phyloP scores from a whole-genome alignment of 2,888 invertebrate species.

The Enoplolaimus lenunculus region DNA sequence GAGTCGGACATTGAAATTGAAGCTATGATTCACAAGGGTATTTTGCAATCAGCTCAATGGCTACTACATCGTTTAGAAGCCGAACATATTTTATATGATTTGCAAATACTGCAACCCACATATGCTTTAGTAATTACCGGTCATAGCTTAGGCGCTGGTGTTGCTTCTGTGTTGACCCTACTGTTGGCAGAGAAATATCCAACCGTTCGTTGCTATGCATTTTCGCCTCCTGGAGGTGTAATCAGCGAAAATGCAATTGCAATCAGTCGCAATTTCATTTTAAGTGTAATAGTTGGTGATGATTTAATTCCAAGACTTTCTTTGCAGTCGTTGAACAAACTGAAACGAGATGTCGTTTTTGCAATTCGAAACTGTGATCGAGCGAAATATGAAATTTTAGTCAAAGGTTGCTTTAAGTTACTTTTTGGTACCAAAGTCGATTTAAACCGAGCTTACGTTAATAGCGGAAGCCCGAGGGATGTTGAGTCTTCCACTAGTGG shows the following conservation, averaged over 20 bases:
- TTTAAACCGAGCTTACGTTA: too few species aligned
- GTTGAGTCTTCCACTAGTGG: neutral
- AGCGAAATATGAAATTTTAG: slow-evolving; percentile 62
- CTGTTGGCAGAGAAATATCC: slow-evolving; percentile 64
- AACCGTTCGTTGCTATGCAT: slow-evolving; percentile 66
- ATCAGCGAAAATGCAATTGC: slow-evolving; percentile 37
- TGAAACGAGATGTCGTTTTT: slow-evolving; percentile 31
- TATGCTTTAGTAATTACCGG: slow-evolving; percentile 67
- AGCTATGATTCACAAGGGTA: slow-evolving; percentile 62
- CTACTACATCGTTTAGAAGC: slow-evolving; percentile 45
- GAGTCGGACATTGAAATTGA: slow-evolving; percentile 24
- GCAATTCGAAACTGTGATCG: slow-evolving; percentile 31
- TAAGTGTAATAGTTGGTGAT: slow-evolving; percentile 71
- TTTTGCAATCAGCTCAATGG: slow-evolving; percentile 62
- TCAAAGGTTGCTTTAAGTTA: slow-evolving; percentile 66
- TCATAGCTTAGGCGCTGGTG: slow-evolving; percentile 77
- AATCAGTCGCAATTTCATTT: slow-evolving; percentile 55
- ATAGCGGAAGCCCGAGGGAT: neutral
- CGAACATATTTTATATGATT: slow-evolving; percentile 55
- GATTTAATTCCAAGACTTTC: slow-evolving; percentile 51
- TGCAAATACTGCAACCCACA: slow-evolving; percentile 56
- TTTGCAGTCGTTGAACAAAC: slow-evolving; percentile 30
- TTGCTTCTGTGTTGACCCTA: slow-evolving; percentile 64
- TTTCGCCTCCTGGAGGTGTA: slow-evolving; percentile 63
- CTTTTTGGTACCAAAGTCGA: too few species aligned